Evolutionary conservation across 30 jellyfish, hydroid and myxozoan genomes (phyloP), one percentile per base, ranked within the genome.

Genomic region (Aurelia aurita complex sp. Pacific): DNA sequence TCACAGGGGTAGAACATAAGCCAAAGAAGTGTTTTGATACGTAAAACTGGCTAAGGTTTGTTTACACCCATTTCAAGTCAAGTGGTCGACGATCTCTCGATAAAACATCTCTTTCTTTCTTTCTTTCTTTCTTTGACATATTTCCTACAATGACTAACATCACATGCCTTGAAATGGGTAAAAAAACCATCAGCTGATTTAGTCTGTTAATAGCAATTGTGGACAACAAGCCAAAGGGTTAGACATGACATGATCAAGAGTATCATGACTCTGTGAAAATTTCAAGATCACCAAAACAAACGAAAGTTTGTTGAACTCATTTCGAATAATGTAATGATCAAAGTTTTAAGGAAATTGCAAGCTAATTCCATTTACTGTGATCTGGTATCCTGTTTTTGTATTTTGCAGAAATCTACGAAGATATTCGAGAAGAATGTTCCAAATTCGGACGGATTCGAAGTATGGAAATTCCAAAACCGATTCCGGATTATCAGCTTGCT

Each of bases 381-480:
- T 23, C 1, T 29, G n/a, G 12, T 11, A 71, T 32, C 2, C 23
- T 52, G 13, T 43, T 61, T 69, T 76, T 85, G 42, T 75, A 36
- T 16, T 38, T 32, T 40, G 17, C 36, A 95, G 99, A 95, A 89
- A 95, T 95, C 1, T 90, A 80, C 85, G 99, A 95, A 32, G 99
- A 95, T 72, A 90, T 95, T 16, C 91, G 98, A 51, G 97, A 89
- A 38, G 99, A 95, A 74, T 90, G 99, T 70, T 90, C 99, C 55
- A 95, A 95, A 66, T 95, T 76, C 73, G 99, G 99, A 16, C 77
- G 96, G 19, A 88, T 95, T 64, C 80, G 94, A 32, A 89, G 97
- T 78, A 77, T 95, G 91, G 97, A 89, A 95, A 95, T 95, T 14
- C 99, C 99, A 16, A 69, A 96, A 87, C 98, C 99, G 40, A 80